Conservation (phyloP, 92 coral and sea anemone genomes). For the Desmophyllum pertusum region DNA sequence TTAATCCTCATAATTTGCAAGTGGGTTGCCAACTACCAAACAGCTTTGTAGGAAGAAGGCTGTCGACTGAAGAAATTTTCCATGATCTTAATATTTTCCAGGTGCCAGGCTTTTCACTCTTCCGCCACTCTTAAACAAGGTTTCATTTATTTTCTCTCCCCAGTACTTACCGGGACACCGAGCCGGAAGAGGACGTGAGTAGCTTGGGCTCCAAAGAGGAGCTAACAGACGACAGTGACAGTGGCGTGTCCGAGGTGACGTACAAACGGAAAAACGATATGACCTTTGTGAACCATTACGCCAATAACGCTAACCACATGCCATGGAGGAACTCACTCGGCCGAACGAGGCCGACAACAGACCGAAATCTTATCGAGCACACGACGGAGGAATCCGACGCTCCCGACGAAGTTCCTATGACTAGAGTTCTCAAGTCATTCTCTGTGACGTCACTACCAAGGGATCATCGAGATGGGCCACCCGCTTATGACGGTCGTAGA, state of each 20-base stretch:
- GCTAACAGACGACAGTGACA: slow-evolving; percentile 73
- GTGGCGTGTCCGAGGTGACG: slow-evolving; percentile 73
- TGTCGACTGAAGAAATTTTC: too few species aligned
- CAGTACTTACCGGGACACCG: slow-evolving; percentile 86
- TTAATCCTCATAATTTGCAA: too few species aligned
- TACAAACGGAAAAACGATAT: slow-evolving; percentile 57
- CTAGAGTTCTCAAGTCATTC: slow-evolving; percentile 66
- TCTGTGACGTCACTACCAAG: slow-evolving; percentile 65
- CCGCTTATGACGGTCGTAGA: slow-evolving; percentile 72
- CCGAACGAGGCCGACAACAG: slow-evolving; percentile 32
- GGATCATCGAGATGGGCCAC: slow-evolving; percentile 69
- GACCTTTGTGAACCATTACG: slow-evolving; percentile 66
- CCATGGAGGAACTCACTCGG: slow-evolving; percentile 81
- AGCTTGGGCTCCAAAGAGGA: slow-evolving; percentile 89
- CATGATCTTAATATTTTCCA: too few species aligned
- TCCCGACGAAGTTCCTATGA: slow-evolving; percentile 48
- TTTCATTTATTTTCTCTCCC: slow-evolving; percentile 1
- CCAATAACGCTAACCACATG: slow-evolving; percentile 61
- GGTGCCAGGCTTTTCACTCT: too few species aligned
- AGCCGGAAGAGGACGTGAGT: slow-evolving; percentile 82
- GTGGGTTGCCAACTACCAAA: too few species aligned
- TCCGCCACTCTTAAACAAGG: too few species aligned
- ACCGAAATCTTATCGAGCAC: slow-evolving; percentile 45
- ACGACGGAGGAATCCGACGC: slow-evolving; percentile 66
- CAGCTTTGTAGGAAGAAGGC: neutral